phyloP scores from a whole-genome alignment of 2,888 invertebrate genomes.

The Disparrhopalites patrizii region DNA sequence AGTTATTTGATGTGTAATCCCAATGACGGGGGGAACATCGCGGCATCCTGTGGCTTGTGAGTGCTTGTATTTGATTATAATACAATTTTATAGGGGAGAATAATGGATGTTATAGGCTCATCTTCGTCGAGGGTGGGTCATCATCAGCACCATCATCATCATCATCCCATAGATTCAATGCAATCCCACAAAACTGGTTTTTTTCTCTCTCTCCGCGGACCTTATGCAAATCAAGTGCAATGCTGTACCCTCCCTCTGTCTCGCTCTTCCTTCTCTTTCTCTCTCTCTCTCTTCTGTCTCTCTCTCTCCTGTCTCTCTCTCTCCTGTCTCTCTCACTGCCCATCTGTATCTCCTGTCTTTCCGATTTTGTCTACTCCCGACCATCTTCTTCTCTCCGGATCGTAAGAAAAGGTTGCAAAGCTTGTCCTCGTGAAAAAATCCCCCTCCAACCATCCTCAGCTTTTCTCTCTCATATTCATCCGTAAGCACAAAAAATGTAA shows the following conservation, averaged over 20 bases:
- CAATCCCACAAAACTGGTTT: conserved; percentile 27
- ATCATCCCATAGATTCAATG: too few species aligned
- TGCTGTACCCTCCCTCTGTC: not conserved
- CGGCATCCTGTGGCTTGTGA: conserved; percentile 11
- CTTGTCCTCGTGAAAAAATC: too few species aligned
- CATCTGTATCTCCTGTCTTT: not conserved
- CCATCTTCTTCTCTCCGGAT: too few species aligned
- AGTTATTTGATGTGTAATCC: not conserved
- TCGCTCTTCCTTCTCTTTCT: not conserved
- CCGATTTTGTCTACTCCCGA: conserved; percentile 2
- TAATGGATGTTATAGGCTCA: not conserved
- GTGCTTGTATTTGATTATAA: too few species aligned
- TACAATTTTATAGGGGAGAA: not conserved
- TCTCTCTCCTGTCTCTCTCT: not conserved
- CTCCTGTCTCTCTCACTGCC: not conserved
- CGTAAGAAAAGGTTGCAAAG: too few species aligned
- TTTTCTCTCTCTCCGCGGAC: too few species aligned
- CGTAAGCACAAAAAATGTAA: too few species aligned
- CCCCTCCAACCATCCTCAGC: too few species aligned
- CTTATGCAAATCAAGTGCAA: conserved; percentile 25
- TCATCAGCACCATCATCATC: too few species aligned
- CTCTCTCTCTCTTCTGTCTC: not conserved
- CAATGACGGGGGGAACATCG: too few species aligned
- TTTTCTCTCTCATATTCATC: too few species aligned
- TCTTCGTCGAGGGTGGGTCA: conserved; percentile 14